Evolutionary conservation across 53 echinoderm and acorn worm genomes (phyloP), one percentile per base, ranked within the genome.

Genomic region (Crossaster papposus): DNA sequence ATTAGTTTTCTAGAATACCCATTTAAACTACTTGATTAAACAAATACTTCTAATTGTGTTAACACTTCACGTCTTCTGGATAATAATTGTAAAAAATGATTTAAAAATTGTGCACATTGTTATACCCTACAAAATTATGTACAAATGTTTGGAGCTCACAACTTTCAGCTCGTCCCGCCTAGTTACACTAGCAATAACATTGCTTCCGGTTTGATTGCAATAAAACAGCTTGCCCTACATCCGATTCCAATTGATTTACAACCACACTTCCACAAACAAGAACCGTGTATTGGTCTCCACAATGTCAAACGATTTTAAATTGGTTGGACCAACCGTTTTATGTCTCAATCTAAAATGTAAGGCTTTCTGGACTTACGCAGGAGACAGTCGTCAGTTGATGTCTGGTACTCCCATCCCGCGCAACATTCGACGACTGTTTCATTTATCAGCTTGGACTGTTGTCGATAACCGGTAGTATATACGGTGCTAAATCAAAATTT

Each of bases 311-410:
- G 5, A 7, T 44, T 38, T 44, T 44, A 7, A 5, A 1, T 5
- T 7, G 9, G 44, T 44, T 44, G 44, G 0, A 44, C 44, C n/a
- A 44, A 44, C 44, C 44, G 44, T 44, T 44, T 44, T 9, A 44
- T 9, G 44, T 44, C 44, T 44, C 5, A 9, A 44, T 9, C 44
- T 44, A 5, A 44, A 44, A 44, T 44, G 44, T 9, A 44, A 44
- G 44, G 44, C 44, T 44, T 44, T 44, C 54, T 53, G 30, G 54
- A 86, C 88, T 88, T 88, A 88, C 88, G 88, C 29, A 58, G 77
- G n/a, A 77, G 63, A 77, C 88, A 88, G 36, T 33, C 58, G 33
- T 88, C 58, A 10, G 88, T 58, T 1, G 88, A 36, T 77, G 20
- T 28, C 24, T 62, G 52, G 28, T 77, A 78, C 12, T 51, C 23